These are phyloP conservation scores for Lycocorax pyrrhopterus DNA, from an alignment of 2,113 vertebrate species.

Conservation along the genomic window DNA sequence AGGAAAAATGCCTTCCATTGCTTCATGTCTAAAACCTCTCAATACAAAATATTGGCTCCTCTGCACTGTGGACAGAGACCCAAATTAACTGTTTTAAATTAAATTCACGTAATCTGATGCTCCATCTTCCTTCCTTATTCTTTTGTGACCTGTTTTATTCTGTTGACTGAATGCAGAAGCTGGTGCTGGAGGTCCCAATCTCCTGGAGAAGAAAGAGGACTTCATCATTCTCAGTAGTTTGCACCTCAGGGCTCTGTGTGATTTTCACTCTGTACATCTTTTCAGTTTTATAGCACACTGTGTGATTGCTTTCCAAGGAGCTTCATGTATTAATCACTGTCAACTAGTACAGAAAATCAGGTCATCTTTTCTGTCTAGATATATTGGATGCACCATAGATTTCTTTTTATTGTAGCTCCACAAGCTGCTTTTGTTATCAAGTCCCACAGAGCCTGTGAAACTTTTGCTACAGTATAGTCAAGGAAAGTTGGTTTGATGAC, in stretches of 20 bases:
- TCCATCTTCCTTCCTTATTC: neutral
- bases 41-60: neutral
- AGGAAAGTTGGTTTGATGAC: neutral
- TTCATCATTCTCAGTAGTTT: neutral
- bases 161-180: neutral
- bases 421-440: neutral
- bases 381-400: neutral
- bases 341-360: neutral
- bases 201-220: neutral
- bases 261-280: neutral
- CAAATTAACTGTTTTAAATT: neutral
- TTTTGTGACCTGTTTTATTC: neutral
- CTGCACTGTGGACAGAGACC: fast-evolving
- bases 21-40: neutral
- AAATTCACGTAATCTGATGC: neutral
- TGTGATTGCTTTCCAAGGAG: neutral
- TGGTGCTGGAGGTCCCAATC: neutral
- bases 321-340: neutral
- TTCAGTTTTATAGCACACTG: neutral
- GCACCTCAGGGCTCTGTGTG: neutral
- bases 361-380: neutral
- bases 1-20: neutral
- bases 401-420: neutral
- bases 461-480: neutral
- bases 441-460: neutral